Evolutionary conservation across 2,113 vertebrate species (phyloP).

Genomic region (Dipodomys merriami): DNA sequence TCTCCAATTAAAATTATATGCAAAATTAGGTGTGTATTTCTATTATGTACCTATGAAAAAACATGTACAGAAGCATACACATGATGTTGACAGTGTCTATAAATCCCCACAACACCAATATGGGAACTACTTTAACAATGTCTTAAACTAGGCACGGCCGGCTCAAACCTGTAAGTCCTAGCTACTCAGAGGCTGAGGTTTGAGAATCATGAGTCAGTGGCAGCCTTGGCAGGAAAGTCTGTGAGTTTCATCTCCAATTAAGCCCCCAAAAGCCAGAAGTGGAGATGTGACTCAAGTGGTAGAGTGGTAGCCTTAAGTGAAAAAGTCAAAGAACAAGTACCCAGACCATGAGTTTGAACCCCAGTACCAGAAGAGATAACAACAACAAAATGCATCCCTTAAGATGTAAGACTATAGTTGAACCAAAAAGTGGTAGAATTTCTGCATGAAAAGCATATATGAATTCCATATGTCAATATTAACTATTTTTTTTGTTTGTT

Average conservation of each 20-base stretch:
- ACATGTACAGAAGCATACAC: neutral
- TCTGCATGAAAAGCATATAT: neutral
- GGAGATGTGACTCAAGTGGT: no score
- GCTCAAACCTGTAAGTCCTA: no score
- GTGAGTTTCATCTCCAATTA: no score
- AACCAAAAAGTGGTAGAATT: neutral
- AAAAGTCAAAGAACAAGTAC: no score
- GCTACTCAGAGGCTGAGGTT: no score
- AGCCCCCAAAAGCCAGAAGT: no score
- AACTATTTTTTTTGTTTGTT: neutral
- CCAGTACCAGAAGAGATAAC: no score
- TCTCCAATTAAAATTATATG: neutral
- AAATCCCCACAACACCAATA: neutral
- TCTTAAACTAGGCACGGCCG: neutral
- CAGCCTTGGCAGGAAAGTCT: no score
- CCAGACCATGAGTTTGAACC: no score
- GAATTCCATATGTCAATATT: neutral
- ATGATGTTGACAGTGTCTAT: neutral
- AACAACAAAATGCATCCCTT: no score
- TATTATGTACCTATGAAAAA: neutral
- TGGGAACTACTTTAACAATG: neutral
- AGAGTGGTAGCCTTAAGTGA: no score
- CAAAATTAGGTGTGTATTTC: slow-evolving; percentile 1
- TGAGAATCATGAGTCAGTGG: no score
- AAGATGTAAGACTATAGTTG: neutral